Percentiles rank a stretch among this genome's conserved stretches.
Evolutionary conservation across 2,113 vertebrate genomes (phyloP).

Genomic region (Phrynosoma platyrhinos): DNA sequence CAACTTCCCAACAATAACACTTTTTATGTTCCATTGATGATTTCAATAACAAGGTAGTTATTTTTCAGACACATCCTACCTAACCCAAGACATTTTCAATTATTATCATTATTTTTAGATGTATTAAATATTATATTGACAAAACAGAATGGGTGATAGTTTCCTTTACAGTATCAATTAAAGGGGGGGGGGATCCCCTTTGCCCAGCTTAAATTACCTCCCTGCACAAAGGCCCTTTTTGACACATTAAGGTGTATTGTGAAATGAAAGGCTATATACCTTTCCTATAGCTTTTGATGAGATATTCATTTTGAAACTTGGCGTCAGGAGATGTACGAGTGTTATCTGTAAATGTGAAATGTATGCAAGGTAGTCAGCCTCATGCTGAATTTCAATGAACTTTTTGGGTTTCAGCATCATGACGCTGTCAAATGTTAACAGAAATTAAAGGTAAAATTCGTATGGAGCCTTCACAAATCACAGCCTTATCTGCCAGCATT

Average conservation of each 20-base stretch:
- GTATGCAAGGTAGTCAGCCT: conserved; percentile 61
- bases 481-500: conserved; percentile 75
- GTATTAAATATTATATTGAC: conserved; percentile 62
- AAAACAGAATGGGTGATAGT: conserved; percentile 62
- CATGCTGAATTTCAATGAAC: conserved; percentile 78
- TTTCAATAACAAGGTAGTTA: conserved; percentile 57
- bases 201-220: conserved; percentile 65
- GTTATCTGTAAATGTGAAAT: conserved; percentile 75
- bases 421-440: conserved; percentile 78
- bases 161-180: conserved; percentile 68
- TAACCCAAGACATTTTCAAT: conserved; percentile 55
- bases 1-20: not conserved
- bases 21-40: conserved; percentile 27
- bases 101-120: conserved; percentile 71
- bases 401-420: conserved; percentile 71
- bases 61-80: conserved; percentile 59
- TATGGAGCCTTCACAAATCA: conserved; percentile 76
- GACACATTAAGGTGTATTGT: conserved; percentile 69
- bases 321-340: conserved; percentile 75
- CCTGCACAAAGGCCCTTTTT: conserved; percentile 52
- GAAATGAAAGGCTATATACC: conserved; percentile 62
- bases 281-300: conserved; percentile 61
- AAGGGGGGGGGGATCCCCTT: conserved; percentile 52
- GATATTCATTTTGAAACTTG: conserved; percentile 72
- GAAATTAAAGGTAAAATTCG: conserved; percentile 79